Conservation (phyloP, 35 echinoderm and acorn worm species). For the Lytechinus pictus region DNA sequence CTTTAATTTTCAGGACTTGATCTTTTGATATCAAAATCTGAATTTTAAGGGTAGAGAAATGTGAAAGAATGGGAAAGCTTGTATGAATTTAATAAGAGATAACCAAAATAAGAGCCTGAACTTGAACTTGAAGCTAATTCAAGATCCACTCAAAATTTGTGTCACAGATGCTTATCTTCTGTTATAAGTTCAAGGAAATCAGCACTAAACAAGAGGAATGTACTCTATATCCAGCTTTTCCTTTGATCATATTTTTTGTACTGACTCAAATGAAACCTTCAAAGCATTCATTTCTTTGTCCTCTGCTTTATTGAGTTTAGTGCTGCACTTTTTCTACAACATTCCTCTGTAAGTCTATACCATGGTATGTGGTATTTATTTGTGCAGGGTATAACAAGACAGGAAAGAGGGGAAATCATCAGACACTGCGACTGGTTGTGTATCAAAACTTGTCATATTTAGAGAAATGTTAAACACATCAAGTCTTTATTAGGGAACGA, state of each 20-base stretch:
- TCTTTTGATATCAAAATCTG: too few species aligned
- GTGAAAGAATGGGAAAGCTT: too few species aligned
- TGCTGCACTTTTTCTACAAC: background rate
- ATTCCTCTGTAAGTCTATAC: background rate
- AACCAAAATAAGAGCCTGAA: too few species aligned
- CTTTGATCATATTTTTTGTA: too few species aligned
- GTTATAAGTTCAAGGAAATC: background rate
- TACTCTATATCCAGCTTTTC: too few species aligned
- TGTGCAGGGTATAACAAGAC: background rate
- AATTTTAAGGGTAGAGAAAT: too few species aligned
- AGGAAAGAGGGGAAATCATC: background rate
- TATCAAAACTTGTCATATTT: constrained; percentile 5
- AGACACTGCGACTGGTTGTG: background rate
- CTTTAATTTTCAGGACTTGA: too few species aligned
- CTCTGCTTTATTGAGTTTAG: background rate
- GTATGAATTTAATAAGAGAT: too few species aligned
- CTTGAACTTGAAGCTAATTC: too few species aligned
- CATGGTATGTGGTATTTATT: background rate
- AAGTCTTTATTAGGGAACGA: background rate
- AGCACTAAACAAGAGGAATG: too few species aligned
- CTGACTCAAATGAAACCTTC: too few species aligned
- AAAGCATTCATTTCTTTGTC: background rate
- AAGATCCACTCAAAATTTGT: too few species aligned
- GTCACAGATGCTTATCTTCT: background rate
- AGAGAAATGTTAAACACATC: background rate